Evolutionary conservation across 2,888 invertebrate species (phyloP), one percentile per base, ranked within the genome.

Genomic region (Choreutis nemorana): DNA sequence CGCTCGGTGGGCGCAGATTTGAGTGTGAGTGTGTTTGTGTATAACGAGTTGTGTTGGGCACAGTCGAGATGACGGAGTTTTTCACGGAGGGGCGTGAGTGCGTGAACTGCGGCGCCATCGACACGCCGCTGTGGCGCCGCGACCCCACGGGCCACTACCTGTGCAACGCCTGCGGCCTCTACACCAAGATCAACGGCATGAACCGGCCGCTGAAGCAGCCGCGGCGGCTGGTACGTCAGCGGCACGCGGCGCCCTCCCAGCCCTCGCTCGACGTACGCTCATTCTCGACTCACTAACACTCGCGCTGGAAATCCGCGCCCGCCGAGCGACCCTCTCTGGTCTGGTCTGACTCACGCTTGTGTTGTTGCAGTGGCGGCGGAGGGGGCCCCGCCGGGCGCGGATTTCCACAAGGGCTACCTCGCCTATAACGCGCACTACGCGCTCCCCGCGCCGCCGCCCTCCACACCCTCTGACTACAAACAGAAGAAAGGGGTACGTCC

Each of bases 111-210:
- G 97, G 97, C 37, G 95, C 97, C 42, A 93, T 95, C 54, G 91
- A 92, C 43, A 99, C 98, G 47, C 97, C 98, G 40, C 84, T 98
- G 50, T 98, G 98, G 99, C 87, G 98, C 47, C 87, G 99, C 66
- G 98, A 99, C 84, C 95, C 95, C 70, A 96, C 95, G 55, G 98
- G 98, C 42, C 97, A 98, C 83, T 98, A 97, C 82, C 87, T 98
- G 55, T 99, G 99, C 87, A 99, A 99, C 84, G 98, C 98, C 44
- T 99, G 99, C 81, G 98, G 98, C 54, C 91, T 99, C 58, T 98
- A 98, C 86, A 94, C 94, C 82, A 97, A 97, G 83, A 97, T 97
- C 94, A 98, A 98, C 81, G 97, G 97, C 64, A 92, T 94, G 87
- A 96, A 96, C 82, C 85, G 97, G 52, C 97, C 97, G 44, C 85